A percentile compares a stretch with the other conserved stretches of the same genome.
Conservation (phyloP, 2,113 vertebrate species). For the Leptobrachium ailaonicum region DNA sequence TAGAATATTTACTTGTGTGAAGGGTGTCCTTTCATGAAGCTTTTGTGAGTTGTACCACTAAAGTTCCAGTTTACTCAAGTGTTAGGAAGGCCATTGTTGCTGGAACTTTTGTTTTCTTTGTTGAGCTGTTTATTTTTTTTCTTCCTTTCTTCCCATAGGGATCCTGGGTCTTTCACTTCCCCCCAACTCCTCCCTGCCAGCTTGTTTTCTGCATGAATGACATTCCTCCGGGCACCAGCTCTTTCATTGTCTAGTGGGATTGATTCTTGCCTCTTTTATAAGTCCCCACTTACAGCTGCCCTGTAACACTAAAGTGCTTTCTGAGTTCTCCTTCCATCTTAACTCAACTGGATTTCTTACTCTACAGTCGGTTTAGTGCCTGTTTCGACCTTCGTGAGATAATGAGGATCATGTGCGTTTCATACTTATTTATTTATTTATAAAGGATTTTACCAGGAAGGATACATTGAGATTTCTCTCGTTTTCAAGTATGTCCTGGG, state of each 20-base stretch:
- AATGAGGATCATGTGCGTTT: too few relatives aligned
- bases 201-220: slow-evolving; percentile 76
- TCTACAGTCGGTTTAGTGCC: slow-evolving; percentile 57
- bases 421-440: too few relatives aligned
- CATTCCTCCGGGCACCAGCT: slow-evolving; percentile 71
- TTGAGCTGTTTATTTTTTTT: slow-evolving; percentile 71
- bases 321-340: slow-evolving; percentile 65
- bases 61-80: slow-evolving; percentile 70
- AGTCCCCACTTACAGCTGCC: slow-evolving; percentile 64
- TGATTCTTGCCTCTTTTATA: slow-evolving; percentile 71
- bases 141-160: slow-evolving; percentile 74
- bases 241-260: slow-evolving; percentile 72
- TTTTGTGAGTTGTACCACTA: slow-evolving; percentile 62
- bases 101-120: slow-evolving; percentile 75
- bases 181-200: slow-evolving; percentile 57
- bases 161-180: slow-evolving; percentile 61
- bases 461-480: too few relatives aligned
- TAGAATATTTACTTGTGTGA: slow-evolving; percentile 59
- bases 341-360: slow-evolving; percentile 65
- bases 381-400: not conserved
- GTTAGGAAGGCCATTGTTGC: slow-evolving; percentile 69
- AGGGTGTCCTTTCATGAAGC: slow-evolving; percentile 64
- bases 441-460: too few relatives aligned
- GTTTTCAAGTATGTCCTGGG: too few relatives aligned
- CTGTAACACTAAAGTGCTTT: slow-evolving; percentile 61